Base-by-base conservation (phyloP, 35 echinoderm and acorn worm genomes). In the Lytechinus pictus region DNA sequence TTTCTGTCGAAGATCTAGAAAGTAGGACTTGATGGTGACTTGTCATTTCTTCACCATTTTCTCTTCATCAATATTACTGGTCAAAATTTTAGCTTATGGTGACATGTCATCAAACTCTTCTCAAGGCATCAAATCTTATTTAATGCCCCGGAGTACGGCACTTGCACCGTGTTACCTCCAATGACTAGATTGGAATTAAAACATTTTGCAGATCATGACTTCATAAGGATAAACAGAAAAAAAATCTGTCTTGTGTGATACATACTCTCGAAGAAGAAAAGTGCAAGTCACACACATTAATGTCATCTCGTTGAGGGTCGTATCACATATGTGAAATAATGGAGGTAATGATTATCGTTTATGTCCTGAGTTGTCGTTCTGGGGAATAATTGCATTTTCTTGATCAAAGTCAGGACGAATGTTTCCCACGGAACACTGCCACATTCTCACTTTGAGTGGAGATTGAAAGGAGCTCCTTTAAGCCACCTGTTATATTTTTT, bases 211-310 rank as follows among this genome's bases (percentile, higher is more conserved):
- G 16, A 79, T 24, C 21, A 24, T 24, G 66, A 16, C 66, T 79
- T 79, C 66, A 79, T n/a, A 79, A 44, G 33, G 33, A 44, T 44
- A 44, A 44, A 79, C 66, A 79, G 4, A 79, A n/a, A 1, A n/a
- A 79, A 2, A 79, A 24, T 79, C 12, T 21, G 61, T 72, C 66
- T 79, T 16, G 66, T 24, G 5, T 4, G 16, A 79, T 16, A 14
- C n/a, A 79, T 79, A 79, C 66, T 24, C 13, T 11, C 6, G 61
- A 71, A 24, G 19, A 79, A n/a, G 66, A 79, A 79, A 79, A 79
- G 66, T 79, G 66, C 66, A 79, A 79, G 66, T 79, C 66, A 79
- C 66, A 79, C 66, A 79, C 66, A 79, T 79, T 79, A 79, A 79
- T 79, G 66, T 79, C 66, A 79, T 79, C 66, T 79, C 21, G 66